Conservation (phyloP, 2,113 vertebrate genomes). For the Vanacampus margaritifer region DNA sequence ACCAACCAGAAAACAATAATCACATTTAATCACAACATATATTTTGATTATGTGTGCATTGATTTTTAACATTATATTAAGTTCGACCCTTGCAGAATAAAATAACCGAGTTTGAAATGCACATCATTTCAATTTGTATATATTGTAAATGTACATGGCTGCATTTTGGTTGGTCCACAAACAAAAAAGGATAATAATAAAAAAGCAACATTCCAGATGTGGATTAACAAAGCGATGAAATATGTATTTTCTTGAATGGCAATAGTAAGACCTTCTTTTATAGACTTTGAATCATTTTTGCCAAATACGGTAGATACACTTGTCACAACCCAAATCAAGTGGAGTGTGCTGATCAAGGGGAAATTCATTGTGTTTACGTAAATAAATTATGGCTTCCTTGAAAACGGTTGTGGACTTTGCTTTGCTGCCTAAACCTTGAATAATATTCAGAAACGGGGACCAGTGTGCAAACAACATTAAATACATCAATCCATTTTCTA, state of each 20-base stretch:
- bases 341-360: slow-evolving; percentile 41
- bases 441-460: not conserved
- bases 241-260: not conserved
- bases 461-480: not conserved
- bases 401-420: slow-evolving; percentile 11
- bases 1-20: not conserved
- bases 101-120: not conserved
- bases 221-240: slow-evolving; percentile 7
- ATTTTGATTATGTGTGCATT: slow-evolving; percentile 28
- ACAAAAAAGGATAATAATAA: slow-evolving; percentile 6
- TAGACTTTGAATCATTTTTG: slow-evolving; percentile 59
- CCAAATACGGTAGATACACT: slow-evolving; percentile 45
- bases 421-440: not conserved
- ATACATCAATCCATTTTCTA: not conserved
- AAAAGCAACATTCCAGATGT: slow-evolving; percentile 11
- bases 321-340: slow-evolving; percentile 29
- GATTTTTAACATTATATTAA: slow-evolving; percentile 19
- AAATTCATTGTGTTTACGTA: slow-evolving; percentile 57
- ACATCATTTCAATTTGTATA: slow-evolving; percentile 21
- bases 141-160: slow-evolving; percentile 42
- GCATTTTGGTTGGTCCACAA: not conserved
- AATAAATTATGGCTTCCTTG: slow-evolving; percentile 69
- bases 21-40: not conserved
- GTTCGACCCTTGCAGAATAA: not conserved
- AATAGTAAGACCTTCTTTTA: slow-evolving; percentile 1